Percentiles rank a stretch among this genome's conserved stretches.
Evolutionary conservation across 1,140 invertebrate species (phyloP).

Genomic region (Sweltsa coloradensis): DNA sequence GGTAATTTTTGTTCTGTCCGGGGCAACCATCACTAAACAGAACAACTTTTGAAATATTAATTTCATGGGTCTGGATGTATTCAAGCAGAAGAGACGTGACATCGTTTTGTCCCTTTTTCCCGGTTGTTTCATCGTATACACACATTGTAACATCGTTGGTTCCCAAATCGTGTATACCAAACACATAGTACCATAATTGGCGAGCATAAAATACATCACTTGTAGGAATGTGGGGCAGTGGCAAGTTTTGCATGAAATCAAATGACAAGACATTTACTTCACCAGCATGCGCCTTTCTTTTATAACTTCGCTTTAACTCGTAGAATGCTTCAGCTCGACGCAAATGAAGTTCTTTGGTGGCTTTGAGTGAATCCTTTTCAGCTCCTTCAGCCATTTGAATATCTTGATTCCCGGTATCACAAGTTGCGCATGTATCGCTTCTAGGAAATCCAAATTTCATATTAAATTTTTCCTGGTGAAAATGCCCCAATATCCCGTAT

Average conservation of each 20-base stretch:
- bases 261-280: constrained; percentile 2
- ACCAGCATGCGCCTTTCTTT: not conserved
- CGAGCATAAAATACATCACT: not conserved
- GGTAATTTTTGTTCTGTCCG: constrained; percentile 7
- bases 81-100: not conserved
- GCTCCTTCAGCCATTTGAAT: not conserved
- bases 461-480: not conserved
- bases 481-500: not conserved
- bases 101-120: constrained; percentile 1
- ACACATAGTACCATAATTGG: constrained; percentile 8
- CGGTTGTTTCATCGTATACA: constrained; percentile 2
- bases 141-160: constrained; percentile 7
- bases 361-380: not conserved
- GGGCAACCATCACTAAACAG: constrained; percentile 2
- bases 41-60: not conserved
- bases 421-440: constrained; percentile 2
- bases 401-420: not conserved
- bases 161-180: constrained; percentile 10
- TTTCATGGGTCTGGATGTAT: not conserved
- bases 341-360: not conserved
- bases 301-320: not conserved
- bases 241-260: constrained; percentile 9
- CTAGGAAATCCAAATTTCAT: constrained; percentile 3
- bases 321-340: not conserved
- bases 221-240: constrained; percentile 6